A percentile compares a stretch with the other conserved stretches of the same genome.
These are phyloP conservation scores for Ceryle rudis DNA, from an alignment of 2,797 vertebrate species.

Conservation along the genomic window DNA sequence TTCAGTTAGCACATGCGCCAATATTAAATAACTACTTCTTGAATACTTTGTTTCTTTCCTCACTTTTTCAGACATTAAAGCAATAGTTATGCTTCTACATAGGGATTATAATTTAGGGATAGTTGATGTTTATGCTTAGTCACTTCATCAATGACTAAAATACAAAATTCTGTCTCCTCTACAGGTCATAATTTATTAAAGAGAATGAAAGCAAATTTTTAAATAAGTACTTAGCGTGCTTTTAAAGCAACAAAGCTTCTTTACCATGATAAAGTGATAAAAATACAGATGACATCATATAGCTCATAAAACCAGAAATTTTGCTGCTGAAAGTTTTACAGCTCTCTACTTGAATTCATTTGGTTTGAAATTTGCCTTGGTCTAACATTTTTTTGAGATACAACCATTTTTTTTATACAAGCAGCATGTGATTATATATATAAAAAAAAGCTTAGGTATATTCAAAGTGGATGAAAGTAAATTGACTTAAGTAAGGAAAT, in stretches of 20 bases:
- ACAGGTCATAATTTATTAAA: not conserved
- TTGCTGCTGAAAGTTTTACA: not conserved
- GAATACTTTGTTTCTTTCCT: not conserved
- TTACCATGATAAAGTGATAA: conserved; percentile 12
- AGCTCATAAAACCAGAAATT: not conserved
- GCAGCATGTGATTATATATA: not conserved
- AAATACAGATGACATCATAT: conserved; percentile 25
- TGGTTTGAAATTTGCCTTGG: not conserved
- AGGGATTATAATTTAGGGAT: not conserved
- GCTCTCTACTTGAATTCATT: not conserved
- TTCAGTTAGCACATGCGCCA: not conserved
- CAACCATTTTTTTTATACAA: not conserved
- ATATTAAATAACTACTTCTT: not conserved
- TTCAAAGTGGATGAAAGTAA: not conserved
- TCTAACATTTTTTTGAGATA: not conserved
- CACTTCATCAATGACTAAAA: not conserved
- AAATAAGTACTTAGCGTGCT: not conserved
- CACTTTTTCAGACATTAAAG: not conserved
- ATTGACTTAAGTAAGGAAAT: not conserved
- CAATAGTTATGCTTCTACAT: not conserved
- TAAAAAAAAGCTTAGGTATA: no score
- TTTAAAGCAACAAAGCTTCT: not conserved
- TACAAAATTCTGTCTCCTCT: not conserved
- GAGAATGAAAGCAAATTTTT: not conserved
- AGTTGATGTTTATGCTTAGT: not conserved